Conservation (phyloP, 2,113 vertebrate genomes). For the Dinomys branickii region DNA sequence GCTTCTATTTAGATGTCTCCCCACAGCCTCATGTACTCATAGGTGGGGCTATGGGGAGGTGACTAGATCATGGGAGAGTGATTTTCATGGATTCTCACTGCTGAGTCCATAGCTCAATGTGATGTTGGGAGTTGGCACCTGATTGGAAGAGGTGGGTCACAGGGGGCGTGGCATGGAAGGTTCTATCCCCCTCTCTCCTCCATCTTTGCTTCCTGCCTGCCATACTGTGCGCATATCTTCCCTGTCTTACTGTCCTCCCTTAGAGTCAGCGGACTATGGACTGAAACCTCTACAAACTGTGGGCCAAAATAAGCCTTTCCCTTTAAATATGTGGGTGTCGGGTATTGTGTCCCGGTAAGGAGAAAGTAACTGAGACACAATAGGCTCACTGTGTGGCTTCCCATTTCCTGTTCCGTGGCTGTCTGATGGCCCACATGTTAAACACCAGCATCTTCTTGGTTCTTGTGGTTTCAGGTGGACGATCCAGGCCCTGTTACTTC, state of each 20-base stretch:
- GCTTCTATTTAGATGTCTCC: neutral
- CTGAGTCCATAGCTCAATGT: neutral
- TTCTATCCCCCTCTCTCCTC: neutral
- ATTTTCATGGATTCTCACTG: neutral
- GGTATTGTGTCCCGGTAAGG: neutral
- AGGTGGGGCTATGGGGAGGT: neutral
- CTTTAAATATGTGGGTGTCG: neutral
- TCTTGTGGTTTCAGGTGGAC: slow-evolving; percentile 11
- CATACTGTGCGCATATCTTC: neutral
- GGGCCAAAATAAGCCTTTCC: neutral
- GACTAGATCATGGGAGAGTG: neutral
- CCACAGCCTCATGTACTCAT: neutral
- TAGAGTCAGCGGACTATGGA: neutral
- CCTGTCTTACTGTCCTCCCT: neutral
- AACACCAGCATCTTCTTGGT: neutral
- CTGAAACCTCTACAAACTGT: neutral
- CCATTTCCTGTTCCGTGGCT: neutral
- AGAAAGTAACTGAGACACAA: neutral
- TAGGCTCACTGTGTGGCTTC: neutral
- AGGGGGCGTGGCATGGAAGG: neutral
- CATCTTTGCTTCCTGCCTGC: neutral
- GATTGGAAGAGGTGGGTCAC: neutral
- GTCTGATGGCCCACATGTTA: neutral
- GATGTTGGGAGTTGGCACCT: neutral
- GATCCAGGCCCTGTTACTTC: neutral